Evolutionary conservation across 2,797 vertebrate genomes (phyloP), one percentile per base, ranked within the genome.

Genomic region (Macropodus opercularis): DNA sequence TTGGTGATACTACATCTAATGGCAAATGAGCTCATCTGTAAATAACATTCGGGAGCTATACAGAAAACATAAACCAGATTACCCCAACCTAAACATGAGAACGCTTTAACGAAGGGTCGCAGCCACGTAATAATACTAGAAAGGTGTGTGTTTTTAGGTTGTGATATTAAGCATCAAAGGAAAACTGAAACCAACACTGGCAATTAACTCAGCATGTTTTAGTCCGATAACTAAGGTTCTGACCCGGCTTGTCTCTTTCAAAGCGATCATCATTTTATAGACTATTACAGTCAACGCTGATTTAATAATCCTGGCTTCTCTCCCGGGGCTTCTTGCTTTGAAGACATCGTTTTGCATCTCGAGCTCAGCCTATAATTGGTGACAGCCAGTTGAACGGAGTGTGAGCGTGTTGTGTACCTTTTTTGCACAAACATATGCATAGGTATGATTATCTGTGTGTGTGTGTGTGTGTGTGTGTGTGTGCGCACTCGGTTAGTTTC

Each of bases 341-440:
- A 69, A 77, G 53, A 26, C 22, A 51, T 49, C 49, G 32, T 55
- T 57, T 21, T 31, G 39, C 36, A 48, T 59, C 24, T 41, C 1
- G 52, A 69, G 32, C 50, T 69, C 53, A 72, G 53, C 46, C 39
- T 76, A 53, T 83, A 83, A 80, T 71, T 84, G 63, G 49, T 61
- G 53, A 43, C 66, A 66, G 40, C 44, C 27, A 43, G 31, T 50
- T 54, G 21, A 61, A 31, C 21, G 48, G 17, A 21, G 21, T 56
- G 43, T 36, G 21, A 22, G 19, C 23, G 27, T 44, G 35, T 15
- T 51, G 34, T 56, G 19, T 50, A 26, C 22, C 27, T 15, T 35
- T 57, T n/a, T 32, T 55, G 40, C 31, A 17, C 12, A 4, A 23
- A 39, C 12, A 18, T 11, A 34, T 31, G 3, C n/a, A 39, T n/a